phyloP scores from a whole-genome alignment of 2,113 vertebrate genomes.

The Anas platyrhynchos region DNA sequence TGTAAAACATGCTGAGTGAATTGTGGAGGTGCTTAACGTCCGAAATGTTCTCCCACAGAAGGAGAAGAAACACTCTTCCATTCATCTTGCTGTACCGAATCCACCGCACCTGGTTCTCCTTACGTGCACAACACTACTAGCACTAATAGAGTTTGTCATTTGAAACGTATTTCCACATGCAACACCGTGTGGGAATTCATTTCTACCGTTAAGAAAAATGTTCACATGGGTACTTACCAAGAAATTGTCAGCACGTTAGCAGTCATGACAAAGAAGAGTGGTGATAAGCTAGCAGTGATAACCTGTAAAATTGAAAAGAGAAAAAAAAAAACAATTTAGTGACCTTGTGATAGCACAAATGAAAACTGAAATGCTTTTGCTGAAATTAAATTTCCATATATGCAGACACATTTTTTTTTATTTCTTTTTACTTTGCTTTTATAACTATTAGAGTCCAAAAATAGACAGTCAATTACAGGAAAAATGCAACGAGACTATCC shows the following conservation, averaged over 20 bases:
- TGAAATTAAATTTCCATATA: neutral
- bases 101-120: constrained; percentile 32
- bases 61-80: neutral
- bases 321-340: neutral
- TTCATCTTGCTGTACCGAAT: neutral
- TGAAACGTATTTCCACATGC: constrained; percentile 15
- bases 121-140: neutral
- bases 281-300: constrained; percentile 82
- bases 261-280: constrained; percentile 81
- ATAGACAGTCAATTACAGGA: neutral
- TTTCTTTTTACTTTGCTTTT: neutral
- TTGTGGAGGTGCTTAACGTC: neutral
- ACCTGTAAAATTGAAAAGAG: constrained; percentile 78
- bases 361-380: neutral
- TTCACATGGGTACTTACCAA: constrained; percentile 81
- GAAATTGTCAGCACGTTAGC: constrained; percentile 75
- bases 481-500: neutral
- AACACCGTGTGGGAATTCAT: neutral
- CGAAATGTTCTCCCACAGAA: neutral
- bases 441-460: neutral
- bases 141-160: neutral
- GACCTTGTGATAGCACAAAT: neutral
- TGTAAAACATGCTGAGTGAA: constrained; percentile 18
- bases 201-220: neutral
- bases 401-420: neutral